Base-by-base conservation (phyloP, 2,113 vertebrate species). In the Perca fluviatilis region DNA sequence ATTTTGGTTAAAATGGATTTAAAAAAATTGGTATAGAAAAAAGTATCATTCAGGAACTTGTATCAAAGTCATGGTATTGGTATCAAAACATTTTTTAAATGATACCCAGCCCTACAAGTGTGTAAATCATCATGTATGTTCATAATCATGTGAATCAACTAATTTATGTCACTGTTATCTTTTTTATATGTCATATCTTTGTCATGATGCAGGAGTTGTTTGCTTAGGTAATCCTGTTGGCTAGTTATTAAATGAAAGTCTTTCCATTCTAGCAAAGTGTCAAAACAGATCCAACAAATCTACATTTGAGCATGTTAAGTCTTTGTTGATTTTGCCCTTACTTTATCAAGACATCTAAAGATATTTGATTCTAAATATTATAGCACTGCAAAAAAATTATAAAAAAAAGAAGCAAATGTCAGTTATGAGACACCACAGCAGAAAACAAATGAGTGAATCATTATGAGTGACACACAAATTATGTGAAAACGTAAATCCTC, bases 401-500 rank as follows among this genome's bases (percentile, higher is more conserved):
- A n/a, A n/a, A 25, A 40, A 62, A 40, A 53, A 36, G 25, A 6
- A 54, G 36, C 18, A 56, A 54, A 73, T n/a, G 56, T 40, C 6
- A n/a, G 25, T 43, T 12, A 63, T 9, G 18, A 40, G 49, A n/a
- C 14, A 16, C 27, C 18, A 18, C 5, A 47, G 46, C 56, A 4
- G n/a, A 43, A 25, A 64, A 60, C 2, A 50, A 46, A 23, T 36
- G 1, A 27, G 49, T 53, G 12, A 63, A 25, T 86, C 74, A 25
- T 80, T 74, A 9, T 43, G 51, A 87, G 62, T 23, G 25, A 51
- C 78, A 56, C 49, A 27, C 6, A 56, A 65, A 21, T n/a, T 51
- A 36, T 64, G 65, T 60, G 40, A 65, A 83, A 36, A 71, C 75
- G 21, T 47, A 58, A 84, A 78, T 72, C 70, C 40, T 23, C 14